Evolutionary conservation across 2,888 invertebrate genomes (phyloP).

Genomic region (Drosophila histrio): DNA sequence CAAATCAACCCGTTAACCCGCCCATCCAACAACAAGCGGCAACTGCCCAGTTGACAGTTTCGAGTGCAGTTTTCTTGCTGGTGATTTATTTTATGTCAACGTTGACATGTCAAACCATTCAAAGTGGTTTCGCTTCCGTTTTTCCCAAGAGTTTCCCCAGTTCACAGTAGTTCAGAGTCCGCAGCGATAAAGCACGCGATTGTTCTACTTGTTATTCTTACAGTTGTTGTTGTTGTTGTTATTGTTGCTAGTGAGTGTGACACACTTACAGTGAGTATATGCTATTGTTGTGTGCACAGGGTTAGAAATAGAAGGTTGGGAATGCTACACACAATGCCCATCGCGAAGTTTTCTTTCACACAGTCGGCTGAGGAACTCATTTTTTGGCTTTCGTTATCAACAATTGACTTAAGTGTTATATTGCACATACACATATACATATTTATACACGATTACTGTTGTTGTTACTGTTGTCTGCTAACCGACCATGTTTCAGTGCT

Average conservation of each 20-base stretch:
- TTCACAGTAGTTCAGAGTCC: conserved; percentile 45
- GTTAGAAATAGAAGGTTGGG: conserved; percentile 37
- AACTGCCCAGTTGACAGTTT: conserved; percentile 43
- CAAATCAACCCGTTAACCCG: conserved; percentile 36
- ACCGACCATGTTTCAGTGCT: conserved; percentile 43
- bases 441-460: not conserved
- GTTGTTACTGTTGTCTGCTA: conserved; percentile 32
- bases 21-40: conserved; percentile 19
- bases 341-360: conserved; percentile 26
- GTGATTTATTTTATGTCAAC: conserved; percentile 81
- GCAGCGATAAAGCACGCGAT: conserved; percentile 77
- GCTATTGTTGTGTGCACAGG: conserved; percentile 52
- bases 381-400: conserved; percentile 59
- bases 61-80: conserved; percentile 64
- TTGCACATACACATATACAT: not conserved
- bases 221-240: conserved; percentile 11
- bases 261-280: conserved; percentile 50
- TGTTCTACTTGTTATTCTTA: conserved; percentile 34
- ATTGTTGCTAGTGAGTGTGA: conserved; percentile 49
- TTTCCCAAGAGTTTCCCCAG: conserved; percentile 39
- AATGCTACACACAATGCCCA: conserved; percentile 31
- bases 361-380: conserved; percentile 6
- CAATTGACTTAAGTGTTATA: conserved; percentile 65
- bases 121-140: conserved; percentile 78
- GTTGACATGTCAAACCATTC: conserved; percentile 81